A percentile compares a stretch with the other conserved stretches of the same genome.
Evolutionary conservation across 1,140 invertebrate genomes (phyloP).

Genomic region (Dinothrombium tinctorium): DNA sequence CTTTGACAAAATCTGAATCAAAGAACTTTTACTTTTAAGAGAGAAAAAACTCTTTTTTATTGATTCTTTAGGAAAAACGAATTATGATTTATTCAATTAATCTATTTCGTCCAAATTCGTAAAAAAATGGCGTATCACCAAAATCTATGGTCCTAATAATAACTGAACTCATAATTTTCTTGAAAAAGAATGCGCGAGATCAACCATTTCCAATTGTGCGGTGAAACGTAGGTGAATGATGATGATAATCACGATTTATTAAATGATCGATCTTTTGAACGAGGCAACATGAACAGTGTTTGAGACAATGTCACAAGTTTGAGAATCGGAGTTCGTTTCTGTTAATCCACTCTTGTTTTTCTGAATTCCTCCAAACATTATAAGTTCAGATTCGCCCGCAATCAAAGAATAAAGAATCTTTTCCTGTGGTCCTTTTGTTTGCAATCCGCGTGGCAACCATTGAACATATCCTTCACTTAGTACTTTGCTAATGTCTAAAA

Average conservation of each 20-base stretch:
- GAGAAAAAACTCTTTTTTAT: too few species aligned
- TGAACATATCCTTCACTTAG: slow-evolving; percentile 29
- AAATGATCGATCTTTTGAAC: not conserved
- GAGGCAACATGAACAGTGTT: not conserved
- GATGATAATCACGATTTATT: not conserved
- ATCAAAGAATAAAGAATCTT: slow-evolving; percentile 70
- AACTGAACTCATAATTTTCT: too few species aligned
- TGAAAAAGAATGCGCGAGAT: too few species aligned
- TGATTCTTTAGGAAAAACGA: too few species aligned
- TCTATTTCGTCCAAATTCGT: too few species aligned
- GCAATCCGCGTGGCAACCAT: slow-evolving; percentile 40
- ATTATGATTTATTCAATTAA: too few species aligned
- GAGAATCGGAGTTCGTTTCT: not conserved
- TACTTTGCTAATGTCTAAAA: slow-evolving; percentile 55
- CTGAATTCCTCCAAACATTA: slow-evolving; percentile 78
- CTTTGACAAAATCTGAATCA: too few species aligned
- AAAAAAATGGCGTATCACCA: too few species aligned
- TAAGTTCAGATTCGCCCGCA: slow-evolving; percentile 62
- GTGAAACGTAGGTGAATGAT: too few species aligned
- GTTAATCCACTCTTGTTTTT: not conserved
- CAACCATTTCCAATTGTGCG: too few species aligned
- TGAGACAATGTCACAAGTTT: not conserved
- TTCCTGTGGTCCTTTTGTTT: slow-evolving; percentile 41
- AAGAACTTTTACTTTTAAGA: too few species aligned
- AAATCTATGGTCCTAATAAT: too few species aligned